phyloP scores from a whole-genome alignment of 1,140 invertebrate species.

The Charaxes varanes region DNA sequence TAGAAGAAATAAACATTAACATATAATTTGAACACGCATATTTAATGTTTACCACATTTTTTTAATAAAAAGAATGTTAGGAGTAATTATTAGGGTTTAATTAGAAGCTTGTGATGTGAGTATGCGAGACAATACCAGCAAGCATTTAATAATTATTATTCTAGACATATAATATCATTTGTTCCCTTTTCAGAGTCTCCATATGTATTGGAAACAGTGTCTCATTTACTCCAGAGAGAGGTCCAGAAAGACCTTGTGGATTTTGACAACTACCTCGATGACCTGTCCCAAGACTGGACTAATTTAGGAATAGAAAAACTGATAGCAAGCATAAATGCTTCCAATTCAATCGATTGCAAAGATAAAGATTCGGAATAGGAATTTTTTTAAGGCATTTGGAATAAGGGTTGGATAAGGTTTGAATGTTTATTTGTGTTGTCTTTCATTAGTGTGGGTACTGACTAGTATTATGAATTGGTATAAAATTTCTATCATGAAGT shows the following conservation, averaged over 20 bases:
- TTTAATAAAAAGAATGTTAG: no score
- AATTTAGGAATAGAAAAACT: slow-evolving; percentile 78
- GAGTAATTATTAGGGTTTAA: no score
- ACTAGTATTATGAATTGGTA: no score
- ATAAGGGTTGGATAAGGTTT: no score
- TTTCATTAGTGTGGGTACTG: no score
- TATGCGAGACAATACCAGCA: no score
- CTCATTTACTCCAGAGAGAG: slow-evolving; percentile 79
- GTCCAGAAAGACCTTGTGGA: slow-evolving; percentile 85
- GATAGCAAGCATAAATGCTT: slow-evolving; percentile 47
- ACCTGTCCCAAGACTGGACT: slow-evolving; percentile 87
- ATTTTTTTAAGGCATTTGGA: no score
- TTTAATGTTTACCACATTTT: not conserved
- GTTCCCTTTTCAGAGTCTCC: slow-evolving; percentile 55
- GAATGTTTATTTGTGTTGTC: no score
- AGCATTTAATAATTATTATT: slow-evolving; percentile 2
- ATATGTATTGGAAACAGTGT: slow-evolving; percentile 77
- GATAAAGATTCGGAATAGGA: slow-evolving; percentile 12
- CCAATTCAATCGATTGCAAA: slow-evolving; percentile 25
- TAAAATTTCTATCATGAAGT: no score
- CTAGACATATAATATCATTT: slow-evolving; percentile 18
- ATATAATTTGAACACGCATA: no score
- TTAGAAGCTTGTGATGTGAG: no score
- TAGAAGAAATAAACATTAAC: no score
- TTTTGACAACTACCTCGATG: slow-evolving; percentile 94